phyloP scores from a whole-genome alignment of 2,888 invertebrate species.

The Diogma glabrata region DNA sequence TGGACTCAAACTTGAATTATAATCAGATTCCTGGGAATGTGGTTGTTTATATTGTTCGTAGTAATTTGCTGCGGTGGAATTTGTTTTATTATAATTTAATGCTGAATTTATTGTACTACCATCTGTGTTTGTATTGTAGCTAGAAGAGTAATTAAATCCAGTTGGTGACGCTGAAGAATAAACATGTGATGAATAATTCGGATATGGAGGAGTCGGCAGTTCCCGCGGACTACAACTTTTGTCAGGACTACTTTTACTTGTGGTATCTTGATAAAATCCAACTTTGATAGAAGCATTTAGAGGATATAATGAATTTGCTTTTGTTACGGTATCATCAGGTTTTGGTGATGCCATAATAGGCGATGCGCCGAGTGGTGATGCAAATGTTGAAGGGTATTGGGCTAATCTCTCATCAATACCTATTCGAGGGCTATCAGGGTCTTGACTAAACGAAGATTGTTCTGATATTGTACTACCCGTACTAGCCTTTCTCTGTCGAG shows the following conservation, averaged over 20 bases:
- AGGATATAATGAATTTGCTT: slow-evolving; percentile 51
- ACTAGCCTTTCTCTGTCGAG: slow-evolving; percentile 56
- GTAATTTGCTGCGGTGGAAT: slow-evolving; percentile 24
- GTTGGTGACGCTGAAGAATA: slow-evolving; percentile 44
- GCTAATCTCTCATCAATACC: slow-evolving; percentile 47
- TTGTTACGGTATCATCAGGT: slow-evolving; percentile 52
- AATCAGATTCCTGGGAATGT: slow-evolving; percentile 41
- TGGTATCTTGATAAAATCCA: slow-evolving; percentile 83
- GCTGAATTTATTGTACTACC: neutral
- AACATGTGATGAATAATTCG: slow-evolving; percentile 45
- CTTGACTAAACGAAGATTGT: slow-evolving; percentile 65
- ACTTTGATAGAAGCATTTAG: slow-evolving; percentile 76
- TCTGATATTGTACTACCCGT: slow-evolving; percentile 72
- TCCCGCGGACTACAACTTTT: slow-evolving; percentile 73
- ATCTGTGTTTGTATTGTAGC: slow-evolving; percentile 13
- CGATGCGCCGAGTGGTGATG: slow-evolving; percentile 60
- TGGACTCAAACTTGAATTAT: slow-evolving; percentile 43
- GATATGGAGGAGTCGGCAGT: slow-evolving; percentile 49
- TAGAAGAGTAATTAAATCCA: slow-evolving; percentile 29
- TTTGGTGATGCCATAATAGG: slow-evolving; percentile 62
- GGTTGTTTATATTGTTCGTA: slow-evolving; percentile 49
- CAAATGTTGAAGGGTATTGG: slow-evolving; percentile 57
- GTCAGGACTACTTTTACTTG: slow-evolving; percentile 71
- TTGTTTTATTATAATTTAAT: slow-evolving; percentile 25
- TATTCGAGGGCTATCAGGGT: slow-evolving; percentile 58